Conservation (phyloP, 2,797 vertebrate genomes). For the Poeciliopsis infans region DNA sequence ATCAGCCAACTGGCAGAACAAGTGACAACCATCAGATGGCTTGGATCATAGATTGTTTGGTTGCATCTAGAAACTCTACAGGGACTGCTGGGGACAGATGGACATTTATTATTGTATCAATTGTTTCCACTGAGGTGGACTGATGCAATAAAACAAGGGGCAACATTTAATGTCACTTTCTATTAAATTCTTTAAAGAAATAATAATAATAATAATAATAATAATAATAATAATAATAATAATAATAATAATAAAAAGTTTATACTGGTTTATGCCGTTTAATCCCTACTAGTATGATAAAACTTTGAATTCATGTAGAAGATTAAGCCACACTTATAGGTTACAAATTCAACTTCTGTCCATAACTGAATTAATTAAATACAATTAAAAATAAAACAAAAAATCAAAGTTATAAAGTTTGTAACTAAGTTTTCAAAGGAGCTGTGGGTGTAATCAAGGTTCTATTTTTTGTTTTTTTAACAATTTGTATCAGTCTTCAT, state of each 20-base stretch:
- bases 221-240: no score
- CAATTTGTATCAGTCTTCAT: neutral
- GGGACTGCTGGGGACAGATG: constrained; percentile 57
- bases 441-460: neutral
- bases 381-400: neutral
- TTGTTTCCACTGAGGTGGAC: constrained; percentile 23
- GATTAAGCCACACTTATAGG: neutral
- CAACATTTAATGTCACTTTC: neutral
- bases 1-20: constrained; percentile 51
- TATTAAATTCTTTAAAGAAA: neutral
- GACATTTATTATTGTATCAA: constrained; percentile 32
- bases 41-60: constrained; percentile 40
- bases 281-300: neutral
- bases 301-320: constrained; percentile 37
- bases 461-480: neutral
- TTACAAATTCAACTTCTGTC: neutral
- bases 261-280: neutral
- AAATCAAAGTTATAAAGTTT: neutral
- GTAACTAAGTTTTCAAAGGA: neutral
- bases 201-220: neutral
- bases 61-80: constrained; percentile 30
- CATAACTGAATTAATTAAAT: neutral
- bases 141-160: neutral
- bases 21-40: constrained; percentile 40
- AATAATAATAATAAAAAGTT: no score